These are phyloP conservation scores for Rhopalosiphum padi DNA, from an alignment of 1,140 invertebrate species.

Conservation along the genomic window DNA sequence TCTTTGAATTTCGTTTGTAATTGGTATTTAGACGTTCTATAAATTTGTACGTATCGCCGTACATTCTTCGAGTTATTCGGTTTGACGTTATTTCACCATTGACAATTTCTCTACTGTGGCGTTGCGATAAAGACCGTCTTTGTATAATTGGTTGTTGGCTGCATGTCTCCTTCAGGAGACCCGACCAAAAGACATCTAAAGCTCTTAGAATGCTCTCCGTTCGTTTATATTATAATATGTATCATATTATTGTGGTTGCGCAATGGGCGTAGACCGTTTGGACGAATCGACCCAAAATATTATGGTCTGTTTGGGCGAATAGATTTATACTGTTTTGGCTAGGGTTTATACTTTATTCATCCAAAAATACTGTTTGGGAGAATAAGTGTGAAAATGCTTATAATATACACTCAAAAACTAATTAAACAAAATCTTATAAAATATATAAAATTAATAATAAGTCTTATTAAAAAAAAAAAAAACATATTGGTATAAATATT, in stretches of 20 bases:
- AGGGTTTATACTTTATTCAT: too few species aligned
- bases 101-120: constrained; percentile 28
- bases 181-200: constrained; percentile 21
- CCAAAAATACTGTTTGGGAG: too few species aligned
- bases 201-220: neutral
- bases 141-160: constrained; percentile 25
- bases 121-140: constrained; percentile 33
- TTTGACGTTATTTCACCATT: constrained; percentile 47
- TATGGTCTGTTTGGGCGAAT: too few species aligned
- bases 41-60: constrained; percentile 32
- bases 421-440: too few species aligned
- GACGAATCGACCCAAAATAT: too few species aligned
- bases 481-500: too few species aligned
- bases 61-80: constrained; percentile 17
- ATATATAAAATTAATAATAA: too few species aligned
- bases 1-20: neutral
- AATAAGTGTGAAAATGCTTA: too few species aligned
- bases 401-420: too few species aligned
- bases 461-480: too few species aligned
- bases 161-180: neutral
- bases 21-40: constrained; percentile 23
- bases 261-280: too few species aligned
- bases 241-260: neutral
- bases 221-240: neutral
- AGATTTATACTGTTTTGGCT: too few species aligned